Evolutionary conservation across 1,140 invertebrate genomes (phyloP).

Genomic region (Brachionus calyciflorus): DNA sequence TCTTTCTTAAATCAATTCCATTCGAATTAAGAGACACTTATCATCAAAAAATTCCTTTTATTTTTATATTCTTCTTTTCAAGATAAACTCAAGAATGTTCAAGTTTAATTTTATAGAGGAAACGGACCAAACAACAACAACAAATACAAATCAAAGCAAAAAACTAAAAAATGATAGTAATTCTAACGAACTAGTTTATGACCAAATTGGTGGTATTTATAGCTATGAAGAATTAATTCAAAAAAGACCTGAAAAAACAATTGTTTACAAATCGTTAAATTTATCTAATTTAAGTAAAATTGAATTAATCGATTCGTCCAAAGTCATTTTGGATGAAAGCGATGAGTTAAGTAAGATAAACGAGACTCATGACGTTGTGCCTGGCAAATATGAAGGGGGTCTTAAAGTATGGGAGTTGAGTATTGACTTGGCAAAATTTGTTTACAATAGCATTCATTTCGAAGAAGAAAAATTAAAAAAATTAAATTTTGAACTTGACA

Average conservation of each 20-base stretch:
- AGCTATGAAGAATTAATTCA: neutral
- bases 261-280: neutral
- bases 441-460: neutral
- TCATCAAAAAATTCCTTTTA: too few relatives aligned
- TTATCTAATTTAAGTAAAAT: neutral
- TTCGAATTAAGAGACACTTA: too few relatives aligned
- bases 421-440: conserved; percentile 14
- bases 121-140: too few relatives aligned
- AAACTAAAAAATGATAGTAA: neutral
- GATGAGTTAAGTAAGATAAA: conserved; percentile 19
- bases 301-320: conserved; percentile 5
- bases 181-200: neutral
- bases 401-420: conserved; percentile 44
- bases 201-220: neutral
- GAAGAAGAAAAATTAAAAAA: neutral
- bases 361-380: conserved; percentile 28
- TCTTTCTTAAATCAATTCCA: too few relatives aligned
- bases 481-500: neutral
- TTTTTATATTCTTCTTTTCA: too few relatives aligned
- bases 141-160: too few relatives aligned
- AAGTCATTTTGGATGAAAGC: neutral
- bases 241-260: neutral
- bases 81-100: too few relatives aligned
- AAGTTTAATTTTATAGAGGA: too few relatives aligned
- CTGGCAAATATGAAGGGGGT: conserved; percentile 41